A percentile compares a stretch with the other conserved stretches of the same genome.
Evolutionary conservation across 1,140 invertebrate genomes (phyloP).

Genomic region (Microplitis mediator): DNA sequence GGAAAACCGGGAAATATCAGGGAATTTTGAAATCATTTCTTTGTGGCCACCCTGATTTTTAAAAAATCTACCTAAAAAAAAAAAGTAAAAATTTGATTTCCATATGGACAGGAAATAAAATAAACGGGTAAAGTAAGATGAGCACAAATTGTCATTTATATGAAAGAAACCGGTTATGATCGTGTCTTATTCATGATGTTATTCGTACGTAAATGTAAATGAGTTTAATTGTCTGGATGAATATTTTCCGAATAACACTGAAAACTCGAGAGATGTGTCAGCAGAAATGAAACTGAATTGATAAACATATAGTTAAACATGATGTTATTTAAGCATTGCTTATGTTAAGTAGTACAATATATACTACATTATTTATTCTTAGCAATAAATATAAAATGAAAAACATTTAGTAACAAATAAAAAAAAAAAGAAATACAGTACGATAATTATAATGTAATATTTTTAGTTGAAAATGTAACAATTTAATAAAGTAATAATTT

Average conservation of each 20-base stretch:
- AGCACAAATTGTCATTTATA: slow-evolving; percentile 5
- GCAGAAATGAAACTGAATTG: slow-evolving; percentile 10
- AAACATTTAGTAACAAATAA: not conserved
- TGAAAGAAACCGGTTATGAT: slow-evolving; percentile 12
- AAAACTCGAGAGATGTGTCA: not conserved
- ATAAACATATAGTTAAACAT: slow-evolving; percentile 3
- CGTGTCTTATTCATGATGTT: slow-evolving; percentile 14
- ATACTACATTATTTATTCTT: not conserved
- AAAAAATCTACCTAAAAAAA: too few species aligned
- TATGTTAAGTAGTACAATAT: slow-evolving; percentile 3
- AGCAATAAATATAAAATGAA: not conserved
- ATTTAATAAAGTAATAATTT: not conserved
- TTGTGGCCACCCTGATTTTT: too few species aligned
- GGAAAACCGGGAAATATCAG: too few species aligned
- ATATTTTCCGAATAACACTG: slow-evolving; percentile 10
- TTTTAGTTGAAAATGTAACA: not conserved
- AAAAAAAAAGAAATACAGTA: not conserved
- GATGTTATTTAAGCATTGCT: not conserved
- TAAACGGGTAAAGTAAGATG: not conserved
- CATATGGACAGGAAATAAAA: too few species aligned
- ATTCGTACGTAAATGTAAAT: slow-evolving; percentile 19
- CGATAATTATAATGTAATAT: not conserved
- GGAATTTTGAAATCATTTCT: too few species aligned
- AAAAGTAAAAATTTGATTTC: too few species aligned
- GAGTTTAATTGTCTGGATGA: slow-evolving; percentile 18